Percentiles rank a stretch among this genome's conserved stretches.
Evolutionary conservation across 2,113 vertebrate species (phyloP).

Genomic region (Thunnus thynnus): DNA sequence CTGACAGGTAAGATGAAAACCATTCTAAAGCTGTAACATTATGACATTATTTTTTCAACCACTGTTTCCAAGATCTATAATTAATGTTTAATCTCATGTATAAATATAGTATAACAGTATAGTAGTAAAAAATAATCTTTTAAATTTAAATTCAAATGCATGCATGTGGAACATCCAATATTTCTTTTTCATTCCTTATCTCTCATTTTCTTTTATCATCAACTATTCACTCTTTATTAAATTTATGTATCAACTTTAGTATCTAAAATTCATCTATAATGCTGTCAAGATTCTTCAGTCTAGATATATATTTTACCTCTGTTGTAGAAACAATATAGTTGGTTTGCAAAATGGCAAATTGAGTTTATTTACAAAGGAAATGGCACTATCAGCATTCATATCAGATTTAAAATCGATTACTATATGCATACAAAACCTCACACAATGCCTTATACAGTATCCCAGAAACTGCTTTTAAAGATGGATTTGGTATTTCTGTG

Average conservation of each 20-base stretch:
- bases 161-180: too few species aligned
- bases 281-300: neutral
- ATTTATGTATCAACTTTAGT: neutral
- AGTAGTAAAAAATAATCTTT: neutral
- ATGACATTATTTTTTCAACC: too few species aligned
- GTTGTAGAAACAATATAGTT: neutral
- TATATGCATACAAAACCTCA: neutral
- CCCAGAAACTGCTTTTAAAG: neutral
- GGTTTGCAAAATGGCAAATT: neutral
- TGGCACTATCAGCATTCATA: neutral
- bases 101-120: too few species aligned
- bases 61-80: too few species aligned
- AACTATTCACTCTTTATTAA: neutral
- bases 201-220: too few species aligned
- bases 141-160: neutral
- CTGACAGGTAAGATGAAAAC: too few species aligned
- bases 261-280: neutral
- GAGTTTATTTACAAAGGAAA: neutral
- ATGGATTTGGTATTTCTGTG: neutral
- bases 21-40: too few species aligned
- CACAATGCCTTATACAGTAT: neutral
- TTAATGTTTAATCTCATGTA: too few species aligned
- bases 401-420: neutral
- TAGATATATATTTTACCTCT: neutral
- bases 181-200: too few species aligned